Base-by-base conservation (phyloP, 2,113 vertebrate genomes). In the Platycercus adscitus region DNA sequence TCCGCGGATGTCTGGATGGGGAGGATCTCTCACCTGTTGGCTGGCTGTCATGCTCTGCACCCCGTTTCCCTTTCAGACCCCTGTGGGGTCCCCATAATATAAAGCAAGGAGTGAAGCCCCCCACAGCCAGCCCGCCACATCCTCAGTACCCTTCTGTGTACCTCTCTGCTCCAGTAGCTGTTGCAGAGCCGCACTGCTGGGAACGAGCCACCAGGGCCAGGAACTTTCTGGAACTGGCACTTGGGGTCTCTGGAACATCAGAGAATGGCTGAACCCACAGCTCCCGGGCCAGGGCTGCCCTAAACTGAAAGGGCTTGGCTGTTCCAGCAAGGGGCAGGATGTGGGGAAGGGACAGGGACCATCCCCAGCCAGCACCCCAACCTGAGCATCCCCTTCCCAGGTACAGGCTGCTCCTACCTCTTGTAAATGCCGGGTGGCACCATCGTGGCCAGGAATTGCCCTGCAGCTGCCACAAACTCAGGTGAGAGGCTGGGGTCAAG, bases 141-240 rank as follows among this genome's bases (percentile, higher is more conserved):
- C 53, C 84, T 56, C 31, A 20, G 70, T 56, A 37, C 13, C 28
- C 69, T 56, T 37, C 11, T 46, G 39, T 5, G 0, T 95, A 99
- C 99, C 98, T 99, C 72, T 93, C 99, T 98, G 92, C 91, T 99
- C 99, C 99, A 99, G 97, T 99, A 99, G 97, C 97, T 99, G 98
- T 99, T 99, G 97, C 99, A 99, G 63, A 99, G 97, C 29, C 99
- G 98, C 83, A 98, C 35, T 1, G 98, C 99, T 80, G 98, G 96
- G 13, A 98, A 98, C 0, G 23, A 93, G 69, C 86, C 97, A 44
- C 96, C 63, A 2, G 53, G 23, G 52, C 93, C 95, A 9, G 76
- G 60, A 39, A 98, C 68, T 0, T 96, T 9, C 68, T 96, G 98
- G 93, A 99, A 99, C 20, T 81, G 86, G 85, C 99, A 99, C 7